phyloP scores from a whole-genome alignment of 1,140 invertebrate species.

The Aphelenchoides fujianensis region DNA sequence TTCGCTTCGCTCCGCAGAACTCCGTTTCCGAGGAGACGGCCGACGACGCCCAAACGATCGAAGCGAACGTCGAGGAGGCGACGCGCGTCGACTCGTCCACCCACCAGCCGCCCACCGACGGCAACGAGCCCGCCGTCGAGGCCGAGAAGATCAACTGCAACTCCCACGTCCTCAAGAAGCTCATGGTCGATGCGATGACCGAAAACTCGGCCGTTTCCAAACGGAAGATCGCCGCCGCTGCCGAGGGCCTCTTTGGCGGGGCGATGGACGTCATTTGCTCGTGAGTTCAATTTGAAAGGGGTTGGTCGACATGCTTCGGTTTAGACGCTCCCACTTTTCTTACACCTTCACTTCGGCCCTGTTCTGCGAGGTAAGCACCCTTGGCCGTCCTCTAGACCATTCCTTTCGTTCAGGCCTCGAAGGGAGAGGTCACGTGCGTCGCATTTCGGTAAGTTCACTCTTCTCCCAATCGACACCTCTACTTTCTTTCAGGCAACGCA shows the following conservation, averaged over 20 bases:
- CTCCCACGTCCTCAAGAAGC: slow-evolving; percentile 14
- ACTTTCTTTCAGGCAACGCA: not conserved
- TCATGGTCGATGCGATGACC: slow-evolving; percentile 15
- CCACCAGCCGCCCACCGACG: not conserved
- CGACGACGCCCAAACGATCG: not conserved
- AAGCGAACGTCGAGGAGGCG: not conserved
- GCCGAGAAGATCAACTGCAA: slow-evolving; percentile 20
- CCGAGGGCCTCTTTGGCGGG: slow-evolving; percentile 21
- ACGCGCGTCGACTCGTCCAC: not conserved
- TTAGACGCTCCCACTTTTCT: not conserved
- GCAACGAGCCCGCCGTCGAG: not conserved
- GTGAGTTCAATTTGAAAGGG: slow-evolving; percentile 23
- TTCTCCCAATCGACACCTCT: not conserved
- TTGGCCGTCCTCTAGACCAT: too few relatives aligned
- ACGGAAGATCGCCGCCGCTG: slow-evolving; percentile 11
- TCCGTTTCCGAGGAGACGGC: not conserved
- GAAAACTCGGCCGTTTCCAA: slow-evolving; percentile 31
- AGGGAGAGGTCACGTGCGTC: not conserved
- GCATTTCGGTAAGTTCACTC: not conserved
- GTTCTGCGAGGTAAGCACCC: too few relatives aligned
- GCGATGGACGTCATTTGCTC: slow-evolving; percentile 32
- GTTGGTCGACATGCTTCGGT: not conserved
- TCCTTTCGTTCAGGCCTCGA: too few relatives aligned
- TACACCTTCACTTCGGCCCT: slow-evolving; percentile 1
- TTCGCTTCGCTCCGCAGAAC: not conserved